phyloP scores from a whole-genome alignment of 2,888 invertebrate genomes.

The Nemurella pictetii region DNA sequence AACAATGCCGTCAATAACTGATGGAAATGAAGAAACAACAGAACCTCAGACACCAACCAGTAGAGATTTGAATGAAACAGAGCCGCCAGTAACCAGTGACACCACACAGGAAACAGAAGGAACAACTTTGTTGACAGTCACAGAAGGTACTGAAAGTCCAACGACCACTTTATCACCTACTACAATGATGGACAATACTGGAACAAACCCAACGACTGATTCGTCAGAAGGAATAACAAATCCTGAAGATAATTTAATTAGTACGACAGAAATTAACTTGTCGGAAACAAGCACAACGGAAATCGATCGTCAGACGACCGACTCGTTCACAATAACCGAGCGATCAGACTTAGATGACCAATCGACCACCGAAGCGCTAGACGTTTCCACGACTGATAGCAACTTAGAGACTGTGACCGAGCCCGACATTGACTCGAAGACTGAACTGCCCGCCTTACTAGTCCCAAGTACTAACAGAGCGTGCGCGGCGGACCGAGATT shows the following conservation, averaged over 20 bases:
- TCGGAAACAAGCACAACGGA: conserved; percentile 16
- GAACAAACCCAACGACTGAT: conserved; percentile 19
- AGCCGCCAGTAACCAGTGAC: neutral
- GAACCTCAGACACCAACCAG: conserved; percentile 36
- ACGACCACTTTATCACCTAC: neutral
- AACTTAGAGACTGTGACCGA: conserved; percentile 40
- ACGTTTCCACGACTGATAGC: conserved; percentile 43
- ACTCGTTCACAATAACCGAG: neutral
- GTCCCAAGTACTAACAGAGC: conserved; percentile 50
- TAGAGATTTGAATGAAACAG: neutral
- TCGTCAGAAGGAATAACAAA: conserved; percentile 34
- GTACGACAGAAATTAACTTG: neutral
- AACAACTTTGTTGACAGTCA: neutral
- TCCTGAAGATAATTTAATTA: neutral
- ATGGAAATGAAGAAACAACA: conserved; percentile 36
- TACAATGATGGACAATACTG: neutral
- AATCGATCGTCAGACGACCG: neutral
- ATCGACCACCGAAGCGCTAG: conserved; percentile 47
- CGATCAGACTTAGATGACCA: conserved; percentile 39
- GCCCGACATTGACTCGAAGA: conserved; percentile 18
- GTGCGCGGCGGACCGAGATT: conserved; percentile 67
- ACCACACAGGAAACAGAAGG: neutral
- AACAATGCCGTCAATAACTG: conserved; percentile 20
- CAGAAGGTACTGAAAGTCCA: conserved; percentile 24
- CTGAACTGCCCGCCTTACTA: conserved; percentile 11